Evolutionary conservation across 2,797 vertebrate genomes (phyloP), one percentile per base, ranked within the genome.

Genomic region (Picus viridis): DNA sequence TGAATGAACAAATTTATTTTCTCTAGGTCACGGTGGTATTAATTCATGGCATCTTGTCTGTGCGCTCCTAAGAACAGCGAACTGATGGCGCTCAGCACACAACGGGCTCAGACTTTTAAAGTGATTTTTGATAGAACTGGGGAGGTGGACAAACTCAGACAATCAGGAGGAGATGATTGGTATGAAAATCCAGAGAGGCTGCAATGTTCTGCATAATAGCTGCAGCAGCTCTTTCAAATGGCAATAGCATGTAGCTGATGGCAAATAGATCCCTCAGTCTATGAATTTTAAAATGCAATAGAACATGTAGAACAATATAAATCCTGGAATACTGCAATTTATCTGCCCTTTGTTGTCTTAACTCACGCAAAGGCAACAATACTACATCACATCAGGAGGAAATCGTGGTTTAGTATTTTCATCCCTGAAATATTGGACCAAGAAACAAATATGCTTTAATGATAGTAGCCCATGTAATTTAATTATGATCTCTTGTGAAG

Each of bases 281-380:
- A 91, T 92, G 88, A 94, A 93, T 93, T 96, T 93, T 75, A 88
- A 96, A 92, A 86, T 56, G 72, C 34, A 86, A 20, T 90, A 90
- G 58, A 68, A 61, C 58, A 34, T 59, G 67, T 22, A 88, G 72
- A 88, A 90, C 74, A 95, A 88, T 63, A 86, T 84, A 47, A 86
- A 85, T 71, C 83, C 71, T 86, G 54, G 74, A 92, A 91, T 61
- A 61, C 45, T 20, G 32, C 64, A 80, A 59, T 91, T 93, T 86
- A 43, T 91, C 70, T 91, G 49, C 8, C 3, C 23, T 86, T 68
- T 64, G 16, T 95, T 79, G 77, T 61, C 80, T 79, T 86, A 70
- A 86, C 49, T 88, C 62, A n/a, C 43, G 36, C 34, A 70, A 69
- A 76, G 45, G 34, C 32, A 89, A 19, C 27, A 64, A 41, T n/a